phyloP scores from a whole-genome alignment of 2,888 invertebrate genomes.

The Pseudococcus jackbeardsleyi region DNA sequence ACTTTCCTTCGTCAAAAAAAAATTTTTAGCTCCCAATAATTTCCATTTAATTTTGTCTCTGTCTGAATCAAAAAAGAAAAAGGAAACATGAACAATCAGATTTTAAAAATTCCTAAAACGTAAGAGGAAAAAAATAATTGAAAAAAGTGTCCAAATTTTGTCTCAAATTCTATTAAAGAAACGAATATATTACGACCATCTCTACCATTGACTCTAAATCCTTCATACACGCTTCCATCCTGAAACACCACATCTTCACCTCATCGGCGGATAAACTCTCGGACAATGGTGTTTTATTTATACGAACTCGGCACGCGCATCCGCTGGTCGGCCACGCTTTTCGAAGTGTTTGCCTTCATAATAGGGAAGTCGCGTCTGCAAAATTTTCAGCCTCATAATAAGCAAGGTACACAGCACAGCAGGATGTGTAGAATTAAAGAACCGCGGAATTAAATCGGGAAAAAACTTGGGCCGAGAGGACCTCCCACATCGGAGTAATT shows the following conservation, averaged over 20 bases:
- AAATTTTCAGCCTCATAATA: constrained; percentile 7
- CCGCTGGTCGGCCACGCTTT: neutral
- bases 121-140: too few species aligned
- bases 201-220: too few species aligned
- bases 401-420: neutral
- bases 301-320: neutral
- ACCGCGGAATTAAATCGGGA: neutral
- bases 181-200: too few species aligned
- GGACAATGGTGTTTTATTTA: neutral
- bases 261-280: neutral
- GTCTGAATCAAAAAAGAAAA: too few species aligned
- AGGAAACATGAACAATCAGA: too few species aligned
- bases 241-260: neutral
- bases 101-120: too few species aligned
- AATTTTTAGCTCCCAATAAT: too few species aligned
- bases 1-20: too few species aligned
- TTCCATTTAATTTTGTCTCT: too few species aligned
- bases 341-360: neutral
- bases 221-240: neutral
- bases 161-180: too few species aligned
- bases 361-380: constrained; percentile 50
- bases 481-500: constrained; percentile 43
- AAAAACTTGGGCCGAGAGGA: neutral
- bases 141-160: too few species aligned
- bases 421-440: constrained; percentile 1